These are phyloP conservation scores for Temnothorax rugatulus DNA, from an alignment of 2,888 invertebrate species.

Conservation along the genomic window DNA sequence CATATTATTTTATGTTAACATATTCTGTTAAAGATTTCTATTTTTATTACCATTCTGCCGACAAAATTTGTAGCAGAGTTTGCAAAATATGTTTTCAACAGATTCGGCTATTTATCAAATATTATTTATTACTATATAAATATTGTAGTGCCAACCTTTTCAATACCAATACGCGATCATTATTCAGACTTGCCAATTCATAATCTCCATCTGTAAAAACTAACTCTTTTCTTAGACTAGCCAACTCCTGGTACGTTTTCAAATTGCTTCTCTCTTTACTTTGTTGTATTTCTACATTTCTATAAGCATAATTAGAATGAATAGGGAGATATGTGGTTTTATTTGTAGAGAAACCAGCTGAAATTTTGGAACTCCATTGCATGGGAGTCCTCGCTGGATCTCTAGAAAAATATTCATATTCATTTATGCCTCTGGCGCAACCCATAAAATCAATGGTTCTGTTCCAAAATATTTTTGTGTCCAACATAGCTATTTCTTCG, in stretches of 20 bases:
- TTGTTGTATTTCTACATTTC: conserved; percentile 76
- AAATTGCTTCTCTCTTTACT: conserved; percentile 70
- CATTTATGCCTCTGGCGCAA: conserved; percentile 57
- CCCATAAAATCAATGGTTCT: conserved; percentile 78
- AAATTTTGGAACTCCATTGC: conserved; percentile 82
- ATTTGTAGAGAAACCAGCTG: conserved; percentile 80
- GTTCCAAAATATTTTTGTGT: conserved; percentile 67
- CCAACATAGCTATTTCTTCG: conserved; percentile 81
- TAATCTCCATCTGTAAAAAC: conserved; percentile 78
- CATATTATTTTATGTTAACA: background rate
- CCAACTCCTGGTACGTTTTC: conserved; percentile 74
- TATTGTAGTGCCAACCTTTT: conserved; percentile 73
- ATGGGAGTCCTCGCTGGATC: conserved; percentile 83
- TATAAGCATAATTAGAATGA: conserved; percentile 70
- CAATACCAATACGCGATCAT: conserved; percentile 75
- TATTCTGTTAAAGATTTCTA: background rate
- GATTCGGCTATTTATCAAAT: background rate
- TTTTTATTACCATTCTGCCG: background rate
- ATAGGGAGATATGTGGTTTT: conserved; percentile 75
- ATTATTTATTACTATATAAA: background rate
- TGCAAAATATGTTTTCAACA: background rate
- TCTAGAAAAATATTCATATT: conserved; percentile 71
- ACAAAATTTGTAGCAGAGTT: background rate
- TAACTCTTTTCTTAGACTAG: conserved; percentile 73
- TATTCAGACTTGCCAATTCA: conserved; percentile 74